phyloP scores from a whole-genome alignment of 2,797 vertebrate species.

The Phrynocephalus forsythii region DNA sequence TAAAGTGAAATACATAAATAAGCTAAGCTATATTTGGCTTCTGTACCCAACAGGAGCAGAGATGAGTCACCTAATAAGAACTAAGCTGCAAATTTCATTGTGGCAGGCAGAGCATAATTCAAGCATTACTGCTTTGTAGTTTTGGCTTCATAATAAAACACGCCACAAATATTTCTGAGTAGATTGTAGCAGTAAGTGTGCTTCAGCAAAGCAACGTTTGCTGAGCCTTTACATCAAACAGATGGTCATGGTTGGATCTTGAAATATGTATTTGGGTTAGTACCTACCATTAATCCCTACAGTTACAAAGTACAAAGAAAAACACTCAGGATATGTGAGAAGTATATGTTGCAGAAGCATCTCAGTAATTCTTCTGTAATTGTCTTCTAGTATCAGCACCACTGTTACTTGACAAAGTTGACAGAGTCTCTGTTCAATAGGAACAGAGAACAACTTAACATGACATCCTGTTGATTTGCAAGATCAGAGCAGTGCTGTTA shows the following conservation, averaged over 20 bases:
- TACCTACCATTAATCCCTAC: neutral
- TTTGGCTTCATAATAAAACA: constrained; percentile 31
- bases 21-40: constrained; percentile 64
- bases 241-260: constrained; percentile 4
- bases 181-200: neutral
- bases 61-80: constrained; percentile 52
- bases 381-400: neutral
- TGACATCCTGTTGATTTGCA: too few relatives aligned
- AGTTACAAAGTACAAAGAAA: neutral
- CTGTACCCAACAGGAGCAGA: constrained; percentile 45
- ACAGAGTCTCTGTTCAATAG: too few relatives aligned
- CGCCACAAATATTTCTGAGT: constrained; percentile 16
- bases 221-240: constrained; percentile 30
- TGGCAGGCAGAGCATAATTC: constrained; percentile 49
- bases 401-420: neutral
- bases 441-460: too few relatives aligned
- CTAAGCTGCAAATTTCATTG: constrained; percentile 57
- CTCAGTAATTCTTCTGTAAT: too few relatives aligned
- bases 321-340: too few relatives aligned
- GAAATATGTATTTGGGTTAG: constrained; percentile 32
- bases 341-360: too few relatives aligned
- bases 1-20: constrained; percentile 62
- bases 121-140: constrained; percentile 40
- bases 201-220: constrained; percentile 39
- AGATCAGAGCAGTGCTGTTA: too few relatives aligned